These are phyloP conservation scores for Nycticryphes semicollaris DNA, from an alignment of 2,113 vertebrate species.

Conservation along the genomic window DNA sequence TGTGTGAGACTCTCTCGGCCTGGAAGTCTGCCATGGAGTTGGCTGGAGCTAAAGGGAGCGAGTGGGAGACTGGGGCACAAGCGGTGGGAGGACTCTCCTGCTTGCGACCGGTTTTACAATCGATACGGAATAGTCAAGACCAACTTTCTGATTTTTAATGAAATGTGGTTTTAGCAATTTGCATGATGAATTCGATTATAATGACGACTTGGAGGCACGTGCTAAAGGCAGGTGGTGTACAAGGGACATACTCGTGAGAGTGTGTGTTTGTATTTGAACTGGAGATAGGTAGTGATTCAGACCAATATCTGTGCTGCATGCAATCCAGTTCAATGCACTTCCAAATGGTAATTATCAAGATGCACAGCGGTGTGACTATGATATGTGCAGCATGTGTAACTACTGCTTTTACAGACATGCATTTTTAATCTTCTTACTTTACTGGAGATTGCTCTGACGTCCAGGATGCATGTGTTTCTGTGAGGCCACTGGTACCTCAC, in stretches of 20 bases:
- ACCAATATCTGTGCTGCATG: background rate
- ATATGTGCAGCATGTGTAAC: background rate
- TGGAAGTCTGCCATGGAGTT: background rate
- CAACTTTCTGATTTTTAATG: background rate
- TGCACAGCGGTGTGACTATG: background rate
- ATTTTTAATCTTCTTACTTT: background rate
- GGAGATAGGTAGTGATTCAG: background rate
- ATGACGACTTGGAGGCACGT: background rate
- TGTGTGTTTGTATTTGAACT: conserved; percentile 5
- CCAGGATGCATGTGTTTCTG: background rate
- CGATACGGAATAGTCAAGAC: background rate
- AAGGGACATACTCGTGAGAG: background rate
- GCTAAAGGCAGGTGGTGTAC: background rate
- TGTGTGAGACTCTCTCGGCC: background rate
- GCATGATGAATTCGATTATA: background rate
- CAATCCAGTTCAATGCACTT: background rate
- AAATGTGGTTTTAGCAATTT: background rate
- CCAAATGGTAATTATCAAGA: background rate
- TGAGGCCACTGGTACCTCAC: background rate
- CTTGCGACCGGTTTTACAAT: background rate
- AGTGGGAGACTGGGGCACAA: background rate
- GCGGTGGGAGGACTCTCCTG: background rate
- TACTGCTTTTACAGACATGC: background rate
- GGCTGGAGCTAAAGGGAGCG: background rate
- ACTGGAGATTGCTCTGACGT: background rate